Percentiles rank a stretch among this genome's conserved stretches.
Conservation (phyloP, 1,140 invertebrate genomes). For the Hermetia illucens region DNA sequence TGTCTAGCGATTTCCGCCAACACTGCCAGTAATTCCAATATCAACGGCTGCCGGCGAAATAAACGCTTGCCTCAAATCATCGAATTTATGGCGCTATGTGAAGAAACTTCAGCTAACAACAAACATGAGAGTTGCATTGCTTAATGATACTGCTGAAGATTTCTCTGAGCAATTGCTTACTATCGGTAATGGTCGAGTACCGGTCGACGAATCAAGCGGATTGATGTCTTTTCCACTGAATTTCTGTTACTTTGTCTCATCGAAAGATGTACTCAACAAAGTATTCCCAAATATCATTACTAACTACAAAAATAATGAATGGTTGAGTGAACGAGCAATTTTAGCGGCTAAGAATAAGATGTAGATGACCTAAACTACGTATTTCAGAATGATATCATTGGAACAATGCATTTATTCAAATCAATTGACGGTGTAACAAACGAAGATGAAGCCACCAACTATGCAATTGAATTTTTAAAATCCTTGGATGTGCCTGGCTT, state of each 20-base stretch:
- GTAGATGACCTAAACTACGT: slow-evolving; percentile 6
- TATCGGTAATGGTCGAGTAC: slow-evolving; percentile 23
- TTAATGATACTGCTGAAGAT: too few relatives aligned
- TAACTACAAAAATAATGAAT: slow-evolving; percentile 19
- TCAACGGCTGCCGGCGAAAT: too few relatives aligned
- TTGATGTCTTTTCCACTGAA: slow-evolving; percentile 24
- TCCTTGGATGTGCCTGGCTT: too few relatives aligned
- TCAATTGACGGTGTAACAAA: slow-evolving; percentile 25
- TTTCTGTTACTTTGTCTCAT: slow-evolving; percentile 20
- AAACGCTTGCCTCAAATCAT: too few relatives aligned
- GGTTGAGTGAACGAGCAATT: slow-evolving; percentile 17
- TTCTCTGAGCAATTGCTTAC: too few relatives aligned
- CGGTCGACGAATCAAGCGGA: slow-evolving; percentile 18
- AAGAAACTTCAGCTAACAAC: too few relatives aligned
- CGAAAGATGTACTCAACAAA: slow-evolving; percentile 20
- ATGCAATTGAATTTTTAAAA: slow-evolving; percentile 32
- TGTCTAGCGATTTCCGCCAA: too few relatives aligned
- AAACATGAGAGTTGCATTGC: too few relatives aligned
- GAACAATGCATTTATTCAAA: slow-evolving; percentile 15
- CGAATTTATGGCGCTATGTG: too few relatives aligned
- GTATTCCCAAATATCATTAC: slow-evolving; percentile 5
- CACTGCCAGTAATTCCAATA: too few relatives aligned
- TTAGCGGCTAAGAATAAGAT: slow-evolving; percentile 15
- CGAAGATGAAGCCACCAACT: slow-evolving; percentile 23
- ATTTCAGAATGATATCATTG: slow-evolving; percentile 8